Evolutionary conservation across 2,888 invertebrate genomes (phyloP).

Genomic region (Melanostoma mellinum): DNA sequence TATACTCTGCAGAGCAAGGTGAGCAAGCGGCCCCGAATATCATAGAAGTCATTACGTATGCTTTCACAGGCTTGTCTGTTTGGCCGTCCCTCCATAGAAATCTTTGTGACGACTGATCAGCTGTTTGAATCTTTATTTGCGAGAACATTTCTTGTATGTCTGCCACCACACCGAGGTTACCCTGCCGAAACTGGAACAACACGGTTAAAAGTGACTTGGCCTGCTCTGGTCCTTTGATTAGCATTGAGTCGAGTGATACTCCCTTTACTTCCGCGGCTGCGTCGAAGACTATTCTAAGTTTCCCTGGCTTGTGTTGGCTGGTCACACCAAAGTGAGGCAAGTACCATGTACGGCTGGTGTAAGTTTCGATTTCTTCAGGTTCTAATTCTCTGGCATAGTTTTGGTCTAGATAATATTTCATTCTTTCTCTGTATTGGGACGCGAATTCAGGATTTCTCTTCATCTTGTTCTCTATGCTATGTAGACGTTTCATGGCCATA

Average conservation of each 20-base stretch:
- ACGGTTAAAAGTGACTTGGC: no score
- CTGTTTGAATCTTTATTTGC: no score
- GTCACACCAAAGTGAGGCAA: no score
- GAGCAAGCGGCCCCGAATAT: background rate
- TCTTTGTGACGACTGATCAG: constrained; percentile 75
- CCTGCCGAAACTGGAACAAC: no score
- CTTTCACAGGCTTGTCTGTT: constrained; percentile 3
- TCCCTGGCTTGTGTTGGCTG: no score
- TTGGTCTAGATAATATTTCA: constrained; percentile 64
- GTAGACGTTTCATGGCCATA: constrained; percentile 62
- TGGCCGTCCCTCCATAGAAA: constrained; percentile 74
- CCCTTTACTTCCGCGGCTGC: no score
- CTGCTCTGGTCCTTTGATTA: no score
- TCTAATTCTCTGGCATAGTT: constrained; percentile 64
- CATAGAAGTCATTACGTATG: constrained; percentile 15
- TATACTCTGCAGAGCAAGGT: constrained; percentile 21
- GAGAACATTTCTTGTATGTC: no score
- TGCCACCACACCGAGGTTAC: no score
- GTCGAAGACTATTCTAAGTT: no score
- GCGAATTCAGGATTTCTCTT: constrained; percentile 45
- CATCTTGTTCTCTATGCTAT: constrained; percentile 64
- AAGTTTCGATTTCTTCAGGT: constrained; percentile 37
- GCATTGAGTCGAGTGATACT: no score
- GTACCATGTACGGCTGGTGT: no score
- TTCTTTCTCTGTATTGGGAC: background rate